Evolutionary conservation across 2,113 vertebrate genomes (phyloP).

Genomic region (Festucalex cinctus): DNA sequence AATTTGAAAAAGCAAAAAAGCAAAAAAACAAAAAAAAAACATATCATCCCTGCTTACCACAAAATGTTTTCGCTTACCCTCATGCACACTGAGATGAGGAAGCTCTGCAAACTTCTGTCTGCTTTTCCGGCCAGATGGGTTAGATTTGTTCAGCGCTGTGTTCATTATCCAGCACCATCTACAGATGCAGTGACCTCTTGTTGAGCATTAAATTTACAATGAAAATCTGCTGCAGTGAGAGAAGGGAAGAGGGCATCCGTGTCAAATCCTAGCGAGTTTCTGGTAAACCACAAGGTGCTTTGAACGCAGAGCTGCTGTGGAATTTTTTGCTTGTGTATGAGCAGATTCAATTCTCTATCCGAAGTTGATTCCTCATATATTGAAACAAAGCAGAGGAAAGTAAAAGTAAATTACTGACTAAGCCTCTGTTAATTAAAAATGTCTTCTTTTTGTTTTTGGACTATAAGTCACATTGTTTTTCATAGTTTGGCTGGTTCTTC

Average conservation of each 20-base stretch:
- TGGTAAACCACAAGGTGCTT: slow-evolving; percentile 24
- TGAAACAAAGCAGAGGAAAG: slow-evolving; percentile 3
- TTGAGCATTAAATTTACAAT: slow-evolving; percentile 55
- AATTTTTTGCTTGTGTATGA: slow-evolving; percentile 25
- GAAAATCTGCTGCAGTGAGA: slow-evolving; percentile 42
- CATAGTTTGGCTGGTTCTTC: too few relatives aligned
- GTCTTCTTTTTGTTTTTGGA: background rate
- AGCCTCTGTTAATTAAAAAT: background rate
- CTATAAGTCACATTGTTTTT: too few relatives aligned
- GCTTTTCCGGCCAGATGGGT: slow-evolving; percentile 39
- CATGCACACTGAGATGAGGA: slow-evolving; percentile 60
- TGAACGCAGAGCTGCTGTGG: slow-evolving; percentile 26
- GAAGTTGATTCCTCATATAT: slow-evolving; percentile 40
- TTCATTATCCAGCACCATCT: slow-evolving; percentile 65
- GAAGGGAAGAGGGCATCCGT: slow-evolving; percentile 26
- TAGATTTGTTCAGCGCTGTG: slow-evolving; percentile 53
- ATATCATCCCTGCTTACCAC: slow-evolving; percentile 69
- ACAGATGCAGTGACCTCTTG: slow-evolving; percentile 58
- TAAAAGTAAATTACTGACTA: background rate
- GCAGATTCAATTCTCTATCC: slow-evolving; percentile 33
- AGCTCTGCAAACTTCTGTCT: slow-evolving; percentile 54
- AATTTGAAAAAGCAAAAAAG: slow-evolving; percentile 73
- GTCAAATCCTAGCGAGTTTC: slow-evolving; percentile 46
- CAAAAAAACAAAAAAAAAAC: slow-evolving; percentile 69
- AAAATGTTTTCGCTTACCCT: slow-evolving; percentile 73